Conservation (phyloP, 2,113 vertebrate species). For the Pao palembangensis region DNA sequence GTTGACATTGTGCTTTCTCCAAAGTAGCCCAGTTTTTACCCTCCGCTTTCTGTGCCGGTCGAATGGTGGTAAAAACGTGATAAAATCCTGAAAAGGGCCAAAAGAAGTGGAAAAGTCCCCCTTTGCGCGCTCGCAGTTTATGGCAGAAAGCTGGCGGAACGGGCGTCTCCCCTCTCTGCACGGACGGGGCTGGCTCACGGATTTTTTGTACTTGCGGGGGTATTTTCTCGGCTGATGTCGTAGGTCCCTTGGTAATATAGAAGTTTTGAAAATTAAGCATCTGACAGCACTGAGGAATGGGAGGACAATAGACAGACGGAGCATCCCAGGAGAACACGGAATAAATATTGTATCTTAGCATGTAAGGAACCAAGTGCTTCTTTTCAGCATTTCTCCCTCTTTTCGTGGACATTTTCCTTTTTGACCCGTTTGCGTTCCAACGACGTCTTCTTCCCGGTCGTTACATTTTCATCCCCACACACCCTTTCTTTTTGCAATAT, state of each 20-base stretch:
- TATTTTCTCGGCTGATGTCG: conserved; percentile 99
- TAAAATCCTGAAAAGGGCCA: conserved; percentile 68
- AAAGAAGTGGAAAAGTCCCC: conserved; percentile 77
- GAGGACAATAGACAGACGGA: conserved; percentile 99
- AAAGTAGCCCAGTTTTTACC: conserved; percentile 58
- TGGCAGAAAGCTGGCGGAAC: conserved; percentile 90
- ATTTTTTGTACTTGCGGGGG: conserved; percentile 99
- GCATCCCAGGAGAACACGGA: conserved; percentile 99
- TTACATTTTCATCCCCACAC: conserved; percentile 14
- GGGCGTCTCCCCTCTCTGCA: conserved; percentile 97
- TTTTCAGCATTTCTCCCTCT: conserved; percentile 95
- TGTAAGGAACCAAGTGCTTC: conserved; percentile 94
- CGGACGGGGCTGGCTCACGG: conserved; percentile 99
- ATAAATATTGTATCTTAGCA: conserved; percentile 99
- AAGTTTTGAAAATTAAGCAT: conserved; percentile 99
- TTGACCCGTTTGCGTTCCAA: conserved; percentile 66
- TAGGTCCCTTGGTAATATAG: conserved; percentile 99
- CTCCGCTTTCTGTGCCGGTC: conserved; percentile 43
- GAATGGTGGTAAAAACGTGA: conserved; percentile 54
- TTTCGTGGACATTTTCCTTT: conserved; percentile 77
- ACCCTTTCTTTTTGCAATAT: conserved; percentile 4
- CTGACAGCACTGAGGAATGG: conserved; percentile 99
- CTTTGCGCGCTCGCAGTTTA: conserved; percentile 72
- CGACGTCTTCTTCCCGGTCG: conserved; percentile 37
- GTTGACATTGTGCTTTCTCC: conserved; percentile 96